Conservation (phyloP, 1,140 invertebrate genomes). For the Pinna nobilis region DNA sequence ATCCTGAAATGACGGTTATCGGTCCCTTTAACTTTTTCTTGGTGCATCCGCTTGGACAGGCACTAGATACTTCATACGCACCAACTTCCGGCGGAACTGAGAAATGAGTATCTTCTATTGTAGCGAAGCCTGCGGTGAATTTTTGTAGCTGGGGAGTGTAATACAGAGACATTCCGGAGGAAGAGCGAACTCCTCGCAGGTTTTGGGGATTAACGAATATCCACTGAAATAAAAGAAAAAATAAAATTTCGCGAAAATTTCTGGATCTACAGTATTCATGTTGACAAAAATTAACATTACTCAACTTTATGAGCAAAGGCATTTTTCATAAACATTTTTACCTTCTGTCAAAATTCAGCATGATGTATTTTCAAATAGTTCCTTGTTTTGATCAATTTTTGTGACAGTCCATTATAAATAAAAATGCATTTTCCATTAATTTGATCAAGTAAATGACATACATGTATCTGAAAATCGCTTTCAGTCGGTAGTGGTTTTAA, state of each 20-base stretch:
- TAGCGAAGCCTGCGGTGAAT: slow-evolving; percentile 19
- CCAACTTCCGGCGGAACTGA: slow-evolving; percentile 2
- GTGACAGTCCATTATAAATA: too few species aligned
- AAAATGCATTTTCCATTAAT: too few species aligned
- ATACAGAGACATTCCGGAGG: slow-evolving; percentile 28
- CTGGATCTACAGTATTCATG: too few species aligned
- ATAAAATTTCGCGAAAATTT: too few species aligned
- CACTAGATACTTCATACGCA: slow-evolving; percentile 20
- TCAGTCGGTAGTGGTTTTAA: too few species aligned
- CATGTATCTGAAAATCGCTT: too few species aligned
- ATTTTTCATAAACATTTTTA: background rate
- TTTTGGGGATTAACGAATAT: slow-evolving; percentile 17
- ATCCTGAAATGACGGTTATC: slow-evolving; percentile 18
- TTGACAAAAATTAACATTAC: background rate
- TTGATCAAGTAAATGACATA: too few species aligned
- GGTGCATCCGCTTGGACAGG: slow-evolving; percentile 25
- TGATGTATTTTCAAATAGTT: background rate
- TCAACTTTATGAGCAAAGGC: background rate
- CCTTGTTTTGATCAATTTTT: too few species aligned
- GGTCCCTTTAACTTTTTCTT: slow-evolving; percentile 12
- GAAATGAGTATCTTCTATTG: slow-evolving; percentile 32
- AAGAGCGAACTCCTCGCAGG: background rate
- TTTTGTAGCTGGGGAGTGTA: slow-evolving; percentile 16
- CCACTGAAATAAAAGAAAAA: slow-evolving; percentile 22
- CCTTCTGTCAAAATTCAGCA: background rate